phyloP scores from a whole-genome alignment of 2,888 invertebrate genomes.

The Cryptus armator region DNA sequence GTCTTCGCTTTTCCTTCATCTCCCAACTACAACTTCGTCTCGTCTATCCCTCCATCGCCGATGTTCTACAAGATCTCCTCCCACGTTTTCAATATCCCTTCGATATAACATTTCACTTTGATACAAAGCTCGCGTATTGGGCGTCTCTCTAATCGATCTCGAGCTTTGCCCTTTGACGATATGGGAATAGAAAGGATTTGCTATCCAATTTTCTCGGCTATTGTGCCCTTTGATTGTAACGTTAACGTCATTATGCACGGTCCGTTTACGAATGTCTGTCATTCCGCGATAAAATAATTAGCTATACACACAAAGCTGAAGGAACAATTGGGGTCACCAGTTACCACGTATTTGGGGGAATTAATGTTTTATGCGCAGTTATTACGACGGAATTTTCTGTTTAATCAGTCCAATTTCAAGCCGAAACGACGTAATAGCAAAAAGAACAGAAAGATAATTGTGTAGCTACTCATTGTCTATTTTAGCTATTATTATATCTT shows the following conservation, averaged over 20 bases:
- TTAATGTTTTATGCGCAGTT: neutral
- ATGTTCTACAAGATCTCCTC: constrained; percentile 1
- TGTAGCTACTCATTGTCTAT: too few species aligned
- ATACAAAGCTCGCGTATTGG: constrained; percentile 15
- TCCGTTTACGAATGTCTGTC: neutral
- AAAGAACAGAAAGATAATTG: too few species aligned
- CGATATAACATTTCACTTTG: constrained; percentile 46
- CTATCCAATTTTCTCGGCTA: constrained; percentile 3
- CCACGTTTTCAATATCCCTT: neutral
- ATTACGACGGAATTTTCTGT: neutral
- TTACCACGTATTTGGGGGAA: neutral
- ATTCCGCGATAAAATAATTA: neutral
- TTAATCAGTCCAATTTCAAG: neutral
- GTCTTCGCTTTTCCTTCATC: constrained; percentile 4
- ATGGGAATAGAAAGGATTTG: constrained; percentile 8
- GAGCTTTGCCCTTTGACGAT: constrained; percentile 32
- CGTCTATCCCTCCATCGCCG: constrained; percentile 5
- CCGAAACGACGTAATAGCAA: too few species aligned
- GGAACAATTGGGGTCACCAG: neutral
- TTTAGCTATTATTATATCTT: too few species aligned
- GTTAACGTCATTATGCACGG: neutral
- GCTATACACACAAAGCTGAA: neutral
- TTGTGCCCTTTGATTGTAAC: constrained; percentile 7
- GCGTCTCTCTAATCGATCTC: constrained; percentile 2
- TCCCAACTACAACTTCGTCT: neutral